Conservation (phyloP, 35 echinoderm and acorn worm genomes). For the Lytechinus pictus region DNA sequence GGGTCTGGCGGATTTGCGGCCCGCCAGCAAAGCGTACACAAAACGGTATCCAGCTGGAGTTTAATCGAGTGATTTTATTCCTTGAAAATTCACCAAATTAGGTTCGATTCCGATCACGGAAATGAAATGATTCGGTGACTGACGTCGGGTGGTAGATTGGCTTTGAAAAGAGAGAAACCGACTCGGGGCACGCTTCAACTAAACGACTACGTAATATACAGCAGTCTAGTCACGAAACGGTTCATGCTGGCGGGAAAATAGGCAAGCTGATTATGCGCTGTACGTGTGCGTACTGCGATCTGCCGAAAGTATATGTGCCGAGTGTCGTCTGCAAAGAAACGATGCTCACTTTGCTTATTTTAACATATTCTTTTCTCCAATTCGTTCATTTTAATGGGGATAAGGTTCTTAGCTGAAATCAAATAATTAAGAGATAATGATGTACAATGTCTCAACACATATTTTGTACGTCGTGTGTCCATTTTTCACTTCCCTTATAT, state of each 20-base stretch:
- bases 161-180: neutral
- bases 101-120: conserved; percentile 1
- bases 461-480: too few relatives aligned
- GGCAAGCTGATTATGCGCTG: neutral
- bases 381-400: neutral
- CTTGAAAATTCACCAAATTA: conserved; percentile 37
- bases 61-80: conserved; percentile 3
- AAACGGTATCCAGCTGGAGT: neutral
- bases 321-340: neutral
- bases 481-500: too few relatives aligned
- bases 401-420: too few relatives aligned
- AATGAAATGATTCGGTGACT: conserved; percentile 32
- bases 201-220: neutral
- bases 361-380: neutral
- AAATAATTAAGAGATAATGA: too few relatives aligned
- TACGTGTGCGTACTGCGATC: neutral
- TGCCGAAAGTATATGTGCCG: neutral
- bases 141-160: neutral
- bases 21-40: neutral
- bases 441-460: too few relatives aligned
- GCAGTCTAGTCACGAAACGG: neutral
- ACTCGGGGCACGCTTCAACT: neutral
- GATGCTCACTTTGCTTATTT: neutral
- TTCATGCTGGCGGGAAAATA: neutral
- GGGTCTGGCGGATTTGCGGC: neutral